phyloP scores from a whole-genome alignment of 2,113 vertebrate species.

The Merops nubicus region DNA sequence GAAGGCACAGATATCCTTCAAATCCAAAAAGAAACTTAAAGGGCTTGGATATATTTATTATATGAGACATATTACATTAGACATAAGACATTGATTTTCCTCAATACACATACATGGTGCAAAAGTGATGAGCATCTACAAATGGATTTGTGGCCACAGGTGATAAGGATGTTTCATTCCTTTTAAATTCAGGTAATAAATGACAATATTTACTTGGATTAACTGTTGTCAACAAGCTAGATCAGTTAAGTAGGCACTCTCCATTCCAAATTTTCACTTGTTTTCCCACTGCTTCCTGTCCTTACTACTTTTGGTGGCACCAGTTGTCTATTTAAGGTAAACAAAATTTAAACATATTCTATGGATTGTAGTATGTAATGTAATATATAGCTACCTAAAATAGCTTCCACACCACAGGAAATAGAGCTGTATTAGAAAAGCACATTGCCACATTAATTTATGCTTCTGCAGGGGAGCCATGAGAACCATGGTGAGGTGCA shows the following conservation, averaged over 20 bases:
- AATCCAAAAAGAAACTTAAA: not conserved
- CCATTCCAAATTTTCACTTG: not conserved
- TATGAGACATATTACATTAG: not conserved
- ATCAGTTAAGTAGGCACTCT: not conserved
- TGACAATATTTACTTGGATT: not conserved
- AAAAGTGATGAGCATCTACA: not conserved
- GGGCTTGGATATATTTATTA: not conserved
- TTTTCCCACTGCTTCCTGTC: not conserved
- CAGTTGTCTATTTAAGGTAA: not conserved
- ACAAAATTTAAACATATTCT: not conserved
- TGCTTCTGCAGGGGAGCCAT: not conserved
- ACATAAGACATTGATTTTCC: not conserved
- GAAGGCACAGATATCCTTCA: not conserved
- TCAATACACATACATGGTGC: not conserved
- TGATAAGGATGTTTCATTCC: not conserved
- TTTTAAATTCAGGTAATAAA: not conserved
- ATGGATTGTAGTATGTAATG: not conserved
- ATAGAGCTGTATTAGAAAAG: not conserved
- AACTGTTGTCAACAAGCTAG: not conserved
- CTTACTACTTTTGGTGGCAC: not conserved
- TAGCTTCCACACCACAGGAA: not conserved
- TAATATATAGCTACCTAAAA: not conserved
- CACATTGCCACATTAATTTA: rapidly evolving
- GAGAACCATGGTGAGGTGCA: rapidly evolving
- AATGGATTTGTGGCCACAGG: not conserved